phyloP scores from a whole-genome alignment of 1,140 invertebrate species.

The Brachystomella parvula region DNA sequence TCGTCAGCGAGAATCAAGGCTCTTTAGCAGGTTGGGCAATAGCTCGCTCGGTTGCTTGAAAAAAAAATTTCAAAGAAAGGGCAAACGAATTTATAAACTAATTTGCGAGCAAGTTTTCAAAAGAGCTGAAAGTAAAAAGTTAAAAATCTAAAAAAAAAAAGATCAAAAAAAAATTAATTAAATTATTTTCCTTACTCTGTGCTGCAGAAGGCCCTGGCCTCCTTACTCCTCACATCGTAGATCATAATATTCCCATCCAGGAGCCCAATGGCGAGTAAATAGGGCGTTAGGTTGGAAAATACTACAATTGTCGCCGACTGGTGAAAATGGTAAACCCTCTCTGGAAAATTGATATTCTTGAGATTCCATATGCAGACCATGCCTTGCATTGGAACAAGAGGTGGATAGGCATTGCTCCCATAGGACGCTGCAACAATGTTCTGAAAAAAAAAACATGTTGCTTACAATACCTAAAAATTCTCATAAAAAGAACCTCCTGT shows the following conservation, averaged over 20 bases:
- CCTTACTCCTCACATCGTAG: conserved; percentile 26
- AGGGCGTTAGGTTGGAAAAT: conserved; percentile 32
- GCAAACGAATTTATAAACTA: too few relatives aligned
- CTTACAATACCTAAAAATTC: not conserved
- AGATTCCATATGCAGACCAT: conserved; percentile 34
- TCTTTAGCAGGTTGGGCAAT: too few relatives aligned
- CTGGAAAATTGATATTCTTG: conserved; percentile 34
- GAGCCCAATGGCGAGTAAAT: conserved; percentile 30
- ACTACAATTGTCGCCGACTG: conserved; percentile 20
- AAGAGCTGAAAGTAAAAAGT: not conserved
- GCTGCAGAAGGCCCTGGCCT: not conserved
- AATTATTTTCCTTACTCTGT: conserved; percentile 11
- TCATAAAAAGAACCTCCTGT: not conserved
- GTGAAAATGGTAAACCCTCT: conserved; percentile 30
- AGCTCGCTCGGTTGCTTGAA: too few relatives aligned
- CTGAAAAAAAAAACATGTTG: conserved; percentile 8
- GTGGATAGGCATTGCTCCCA: conserved; percentile 16
- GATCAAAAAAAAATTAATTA: not conserved
- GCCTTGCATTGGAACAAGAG: conserved; percentile 19
- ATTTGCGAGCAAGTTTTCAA: too few relatives aligned
- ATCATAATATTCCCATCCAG: conserved; percentile 34
- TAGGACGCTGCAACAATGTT: conserved; percentile 34
- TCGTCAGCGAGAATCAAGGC: too few relatives aligned
- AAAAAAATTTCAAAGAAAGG: too few relatives aligned
- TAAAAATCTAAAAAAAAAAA: not conserved